Conservation (phyloP, 2,797 vertebrate genomes). For the Microcaecilia unicolor region DNA sequence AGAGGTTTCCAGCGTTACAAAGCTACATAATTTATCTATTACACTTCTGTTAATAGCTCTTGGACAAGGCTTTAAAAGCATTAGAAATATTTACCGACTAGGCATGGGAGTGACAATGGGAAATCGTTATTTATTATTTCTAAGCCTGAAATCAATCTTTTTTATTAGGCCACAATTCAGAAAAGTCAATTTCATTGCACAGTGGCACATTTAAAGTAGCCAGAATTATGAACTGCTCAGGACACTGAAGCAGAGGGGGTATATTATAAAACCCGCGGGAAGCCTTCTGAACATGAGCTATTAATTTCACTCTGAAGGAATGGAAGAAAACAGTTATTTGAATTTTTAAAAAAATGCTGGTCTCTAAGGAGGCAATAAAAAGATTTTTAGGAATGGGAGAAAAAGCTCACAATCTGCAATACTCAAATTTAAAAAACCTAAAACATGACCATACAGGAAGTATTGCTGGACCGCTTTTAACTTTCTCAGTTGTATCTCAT, state of each 20-base stretch:
- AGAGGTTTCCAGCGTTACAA: too few species aligned
- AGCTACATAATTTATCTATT: background rate
- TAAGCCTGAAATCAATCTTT: background rate
- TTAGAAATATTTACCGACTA: background rate
- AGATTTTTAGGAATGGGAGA: too few species aligned
- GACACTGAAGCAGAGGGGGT: slow-evolving; percentile 6
- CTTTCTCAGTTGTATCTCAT: too few species aligned
- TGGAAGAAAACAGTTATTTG: background rate
- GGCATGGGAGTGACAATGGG: background rate
- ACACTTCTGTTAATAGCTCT: background rate
- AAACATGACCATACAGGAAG: too few species aligned
- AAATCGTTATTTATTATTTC: background rate
- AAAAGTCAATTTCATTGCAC: background rate
- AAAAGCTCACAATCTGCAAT: too few species aligned
- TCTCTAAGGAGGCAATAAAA: too few species aligned
- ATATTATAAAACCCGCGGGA: background rate
- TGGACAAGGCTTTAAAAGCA: background rate
- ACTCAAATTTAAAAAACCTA: too few species aligned
- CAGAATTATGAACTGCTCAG: background rate
- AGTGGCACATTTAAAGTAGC: background rate
- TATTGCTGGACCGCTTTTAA: too few species aligned
- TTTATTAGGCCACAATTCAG: background rate
- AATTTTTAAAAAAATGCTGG: background rate
- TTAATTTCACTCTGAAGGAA: slow-evolving; percentile 4
- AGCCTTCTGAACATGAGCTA: background rate